Percentiles rank a stretch among this genome's conserved stretches.
These are phyloP conservation scores for Philonicus albiceps DNA, from an alignment of 2,888 invertebrate genomes.

Conservation along the genomic window DNA sequence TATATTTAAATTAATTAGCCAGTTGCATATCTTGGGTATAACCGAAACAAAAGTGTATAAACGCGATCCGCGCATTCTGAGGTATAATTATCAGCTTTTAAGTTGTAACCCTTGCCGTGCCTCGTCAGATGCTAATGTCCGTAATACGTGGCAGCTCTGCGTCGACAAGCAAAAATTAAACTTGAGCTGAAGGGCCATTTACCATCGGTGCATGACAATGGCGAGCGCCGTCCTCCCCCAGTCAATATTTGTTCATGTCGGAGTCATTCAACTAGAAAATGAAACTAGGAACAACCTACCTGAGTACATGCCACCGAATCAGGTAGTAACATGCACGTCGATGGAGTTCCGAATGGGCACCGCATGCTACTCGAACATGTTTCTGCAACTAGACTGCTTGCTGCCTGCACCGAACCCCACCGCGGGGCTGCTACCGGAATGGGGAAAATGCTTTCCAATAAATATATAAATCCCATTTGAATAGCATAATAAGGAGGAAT, in stretches of 20 bases:
- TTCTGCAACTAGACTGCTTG: neutral
- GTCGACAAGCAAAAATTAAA: neutral
- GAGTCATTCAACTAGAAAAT: conserved; percentile 36
- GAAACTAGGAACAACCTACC: conserved; percentile 22
- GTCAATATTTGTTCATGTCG: conserved; percentile 39
- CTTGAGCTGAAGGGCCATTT: neutral
- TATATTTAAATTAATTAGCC: neutral
- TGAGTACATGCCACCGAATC: conserved; percentile 34
- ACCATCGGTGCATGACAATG: conserved; percentile 30
- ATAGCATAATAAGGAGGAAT: conserved; percentile 38
- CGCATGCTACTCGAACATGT: neutral
- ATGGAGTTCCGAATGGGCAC: conserved; percentile 26
- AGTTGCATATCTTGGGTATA: neutral
- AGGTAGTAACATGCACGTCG: conserved; percentile 40
- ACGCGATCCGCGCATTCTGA: neutral
- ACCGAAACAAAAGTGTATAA: neutral
- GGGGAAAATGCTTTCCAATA: conserved; percentile 38
- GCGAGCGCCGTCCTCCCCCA: conserved; percentile 23
- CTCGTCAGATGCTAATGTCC: neutral
- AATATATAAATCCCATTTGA: conserved; percentile 41
- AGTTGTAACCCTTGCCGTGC: neutral
- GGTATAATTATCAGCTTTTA: neutral
- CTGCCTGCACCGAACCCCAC: neutral
- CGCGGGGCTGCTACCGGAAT: neutral
- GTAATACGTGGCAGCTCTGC: neutral